These are phyloP conservation scores for Osmerus eperlanus DNA, from an alignment of 2,113 vertebrate species.

Conservation along the genomic window DNA sequence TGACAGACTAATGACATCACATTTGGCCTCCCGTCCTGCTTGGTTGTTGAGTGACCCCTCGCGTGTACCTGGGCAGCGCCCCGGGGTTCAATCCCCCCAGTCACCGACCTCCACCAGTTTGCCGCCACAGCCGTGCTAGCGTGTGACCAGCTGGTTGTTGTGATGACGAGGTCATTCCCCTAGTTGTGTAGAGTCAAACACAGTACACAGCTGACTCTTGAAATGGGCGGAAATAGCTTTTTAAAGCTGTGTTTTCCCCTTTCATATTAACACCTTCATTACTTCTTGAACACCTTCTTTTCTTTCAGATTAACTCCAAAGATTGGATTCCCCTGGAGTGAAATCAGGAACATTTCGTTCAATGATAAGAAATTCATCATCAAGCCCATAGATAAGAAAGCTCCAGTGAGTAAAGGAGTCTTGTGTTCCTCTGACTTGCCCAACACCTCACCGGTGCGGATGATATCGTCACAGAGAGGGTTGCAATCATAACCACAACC, in stretches of 20 bases:
- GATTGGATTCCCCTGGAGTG: conserved; percentile 98
- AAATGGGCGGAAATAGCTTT: no score
- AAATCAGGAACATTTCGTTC: conserved; percentile 97
- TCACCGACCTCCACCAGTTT: conserved; percentile 33
- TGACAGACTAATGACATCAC: neutral
- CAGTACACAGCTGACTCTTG: neutral
- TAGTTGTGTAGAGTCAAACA: conserved; percentile 5
- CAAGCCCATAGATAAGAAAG: conserved; percentile 95
- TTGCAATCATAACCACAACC: neutral
- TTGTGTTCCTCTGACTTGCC: neutral
- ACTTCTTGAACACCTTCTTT: neutral
- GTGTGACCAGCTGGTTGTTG: conserved; percentile 10
- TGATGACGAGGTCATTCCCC: conserved; percentile 46
- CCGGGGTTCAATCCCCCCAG: conserved; percentile 26
- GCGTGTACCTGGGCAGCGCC: conserved; percentile 28
- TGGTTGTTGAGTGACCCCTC: neutral
- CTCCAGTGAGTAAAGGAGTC: conserved; percentile 80
- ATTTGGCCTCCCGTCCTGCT: neutral
- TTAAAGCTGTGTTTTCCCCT: no score
- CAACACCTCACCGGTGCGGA: neutral
- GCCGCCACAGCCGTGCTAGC: conserved; percentile 20
- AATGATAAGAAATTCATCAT: conserved; percentile 96
- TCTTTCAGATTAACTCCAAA: conserved; percentile 86
- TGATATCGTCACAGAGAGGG: neutral
- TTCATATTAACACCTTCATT: no score